A percentile compares a stretch with the other conserved stretches of the same genome.
Conservation (phyloP, 2,113 vertebrate species). For the Calidris pugnax region DNA sequence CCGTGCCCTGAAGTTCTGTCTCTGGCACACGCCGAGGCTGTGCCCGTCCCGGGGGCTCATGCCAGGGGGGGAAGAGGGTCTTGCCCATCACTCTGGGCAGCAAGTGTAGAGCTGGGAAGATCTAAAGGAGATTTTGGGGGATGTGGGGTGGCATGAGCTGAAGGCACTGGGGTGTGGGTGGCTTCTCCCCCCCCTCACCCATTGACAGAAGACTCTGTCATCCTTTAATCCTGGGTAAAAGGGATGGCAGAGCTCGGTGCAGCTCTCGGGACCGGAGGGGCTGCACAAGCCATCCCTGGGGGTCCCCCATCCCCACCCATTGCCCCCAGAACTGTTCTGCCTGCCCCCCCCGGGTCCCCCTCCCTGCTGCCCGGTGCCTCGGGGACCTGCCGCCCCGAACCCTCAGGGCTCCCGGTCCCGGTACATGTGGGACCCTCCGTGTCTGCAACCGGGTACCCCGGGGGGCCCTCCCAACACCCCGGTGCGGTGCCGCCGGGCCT, state of each 20-base stretch:
- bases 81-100: not conserved
- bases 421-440: not conserved
- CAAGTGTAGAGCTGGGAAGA: not conserved
- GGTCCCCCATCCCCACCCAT: not conserved
- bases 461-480: not conserved
- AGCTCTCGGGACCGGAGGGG: not conserved
- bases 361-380: not conserved
- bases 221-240: not conserved
- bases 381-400: not conserved
- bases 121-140: not conserved
- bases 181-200: not conserved
- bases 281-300: not conserved
- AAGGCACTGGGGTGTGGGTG: not conserved
- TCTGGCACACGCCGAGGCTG: not conserved
- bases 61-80: accelerated
- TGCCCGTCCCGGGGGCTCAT: not conserved
- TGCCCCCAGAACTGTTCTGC: not conserved
- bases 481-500: not conserved
- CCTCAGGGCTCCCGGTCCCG: not conserved
- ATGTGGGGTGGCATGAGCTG: not conserved
- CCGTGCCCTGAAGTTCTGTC: not conserved
- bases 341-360: too few relatives aligned
- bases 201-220: not conserved
- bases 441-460: not conserved
- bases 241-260: not conserved